Conservation (phyloP, 2,797 vertebrate species). For the Anguilla obscura region DNA sequence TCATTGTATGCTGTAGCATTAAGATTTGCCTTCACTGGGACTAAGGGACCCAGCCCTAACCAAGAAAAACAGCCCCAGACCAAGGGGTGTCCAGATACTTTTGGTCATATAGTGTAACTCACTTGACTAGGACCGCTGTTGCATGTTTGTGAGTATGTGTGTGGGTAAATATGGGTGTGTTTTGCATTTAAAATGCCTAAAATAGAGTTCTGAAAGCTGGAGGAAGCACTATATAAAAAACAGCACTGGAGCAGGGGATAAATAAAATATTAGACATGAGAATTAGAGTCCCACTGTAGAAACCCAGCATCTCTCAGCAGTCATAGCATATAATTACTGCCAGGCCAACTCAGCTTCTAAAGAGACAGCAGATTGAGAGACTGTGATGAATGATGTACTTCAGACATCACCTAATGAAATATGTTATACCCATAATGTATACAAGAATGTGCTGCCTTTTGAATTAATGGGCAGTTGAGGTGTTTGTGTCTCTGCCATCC, state of each 20-base stretch:
- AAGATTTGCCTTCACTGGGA: too few relatives aligned
- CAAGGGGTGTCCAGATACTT: too few relatives aligned
- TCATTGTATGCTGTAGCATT: too few relatives aligned
- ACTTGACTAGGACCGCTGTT: too few relatives aligned
- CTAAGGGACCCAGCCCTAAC: too few relatives aligned
- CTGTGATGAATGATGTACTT: conserved; percentile 11
- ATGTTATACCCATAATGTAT: conserved; percentile 13
- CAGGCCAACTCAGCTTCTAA: conserved; percentile 7
- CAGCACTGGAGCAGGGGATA: neutral
- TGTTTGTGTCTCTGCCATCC: conserved; percentile 4
- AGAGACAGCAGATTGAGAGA: conserved; percentile 4
- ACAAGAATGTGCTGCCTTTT: conserved; percentile 19
- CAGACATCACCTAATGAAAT: conserved; percentile 6
- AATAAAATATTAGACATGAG: neutral
- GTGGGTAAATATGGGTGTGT: neutral
- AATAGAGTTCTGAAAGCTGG: neutral
- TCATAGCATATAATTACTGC: conserved; percentile 18
- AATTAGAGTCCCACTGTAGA: neutral
- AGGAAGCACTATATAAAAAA: neutral
- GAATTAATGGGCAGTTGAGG: conserved; percentile 7
- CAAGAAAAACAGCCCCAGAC: too few relatives aligned
- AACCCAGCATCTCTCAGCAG: conserved; percentile 6
- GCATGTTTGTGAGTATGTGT: neutral
- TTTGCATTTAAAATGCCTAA: neutral
- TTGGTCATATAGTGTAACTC: too few relatives aligned